Conservation (phyloP, 2,113 vertebrate genomes). For the Thalassoma bifasciatum region DNA sequence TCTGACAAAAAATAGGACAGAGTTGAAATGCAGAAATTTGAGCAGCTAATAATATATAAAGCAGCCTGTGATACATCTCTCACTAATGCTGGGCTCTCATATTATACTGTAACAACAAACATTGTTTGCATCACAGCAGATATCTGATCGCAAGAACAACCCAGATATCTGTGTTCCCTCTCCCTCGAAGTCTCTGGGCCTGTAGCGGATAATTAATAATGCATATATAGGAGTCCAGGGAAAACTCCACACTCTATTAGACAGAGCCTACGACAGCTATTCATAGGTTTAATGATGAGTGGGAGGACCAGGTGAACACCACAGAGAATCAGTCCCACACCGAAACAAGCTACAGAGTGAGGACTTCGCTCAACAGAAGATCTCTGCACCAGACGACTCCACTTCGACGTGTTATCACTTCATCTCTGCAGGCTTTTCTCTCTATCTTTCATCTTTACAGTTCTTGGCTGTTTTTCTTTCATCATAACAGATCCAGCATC, state of each 20-base stretch:
- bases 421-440: slow-evolving; percentile 25
- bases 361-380: neutral
- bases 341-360: slow-evolving; percentile 8
- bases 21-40: neutral
- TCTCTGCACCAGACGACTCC: slow-evolving; percentile 2
- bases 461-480: neutral
- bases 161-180: slow-evolving; percentile 39
- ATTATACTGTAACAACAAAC: slow-evolving; percentile 45
- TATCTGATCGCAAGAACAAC: slow-evolving; percentile 48
- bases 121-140: slow-evolving; percentile 32
- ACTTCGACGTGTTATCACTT: slow-evolving; percentile 18
- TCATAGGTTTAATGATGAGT: slow-evolving; percentile 67
- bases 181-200: slow-evolving; percentile 17
- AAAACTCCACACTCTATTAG: slow-evolving; percentile 73
- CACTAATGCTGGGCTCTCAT: neutral
- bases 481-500: slow-evolving; percentile 30
- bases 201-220: slow-evolving; percentile 76
- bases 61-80: neutral
- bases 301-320: slow-evolving; percentile 50
- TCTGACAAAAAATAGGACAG: neutral
- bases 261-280: slow-evolving; percentile 62
- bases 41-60: neutral
- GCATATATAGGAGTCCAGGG: slow-evolving; percentile 71
- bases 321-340: slow-evolving; percentile 34
- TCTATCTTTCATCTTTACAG: slow-evolving; percentile 18